Base-by-base conservation (phyloP, 2,113 vertebrate species). In the Podilymbus podiceps region DNA sequence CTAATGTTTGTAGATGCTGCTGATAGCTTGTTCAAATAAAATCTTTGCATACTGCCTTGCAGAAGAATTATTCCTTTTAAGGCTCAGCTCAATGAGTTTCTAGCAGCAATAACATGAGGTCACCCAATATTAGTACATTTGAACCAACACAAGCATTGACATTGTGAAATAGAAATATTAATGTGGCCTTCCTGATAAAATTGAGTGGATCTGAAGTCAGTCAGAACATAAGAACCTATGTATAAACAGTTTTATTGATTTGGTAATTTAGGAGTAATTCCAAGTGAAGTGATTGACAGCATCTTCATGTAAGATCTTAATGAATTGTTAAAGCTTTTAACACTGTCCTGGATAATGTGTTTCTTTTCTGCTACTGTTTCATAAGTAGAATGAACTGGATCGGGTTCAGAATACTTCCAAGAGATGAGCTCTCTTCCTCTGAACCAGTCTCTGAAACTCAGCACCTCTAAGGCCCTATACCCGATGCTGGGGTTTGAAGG, bases 401-500 rank as follows among this genome's bases (percentile, higher is more conserved):
- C 74, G 4, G 21, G 30, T 30, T 91, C 21, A 35, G n/a, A 44
- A 4, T 49, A 30, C 31, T 80, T 81, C 16, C 7, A 52, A 40
- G 33, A 67, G 16, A 15, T 38, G 27, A 8, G 17, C 75, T 19
- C 18, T 8, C 5, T 81, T 89, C 38, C 3, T 60, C 24, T 83
- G 47, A 31, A 53, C 12, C 0, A 1, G 63, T 63, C 16, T 76
- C 63, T 83, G 2, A 68, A 89, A n/a, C 17, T 8, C 8, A 76
- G 2, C 5, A 3, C 25, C 40, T 63, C 8, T 10, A 53, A 66
- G 13, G 18, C 22, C 5, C 6, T 27, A 0, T 46, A 20, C 47
- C 4, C 84, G 69, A 55, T 69, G 19, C 22, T 69, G 58, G 11
- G 8, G 3, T 86, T 53, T 74, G 42, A 82, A 78, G 56, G 9